Percentiles rank a stretch among this genome's conserved stretches.
These are phyloP conservation scores for Megalurothrips usitatus DNA, from an alignment of 2,888 invertebrate species.

Conservation along the genomic window DNA sequence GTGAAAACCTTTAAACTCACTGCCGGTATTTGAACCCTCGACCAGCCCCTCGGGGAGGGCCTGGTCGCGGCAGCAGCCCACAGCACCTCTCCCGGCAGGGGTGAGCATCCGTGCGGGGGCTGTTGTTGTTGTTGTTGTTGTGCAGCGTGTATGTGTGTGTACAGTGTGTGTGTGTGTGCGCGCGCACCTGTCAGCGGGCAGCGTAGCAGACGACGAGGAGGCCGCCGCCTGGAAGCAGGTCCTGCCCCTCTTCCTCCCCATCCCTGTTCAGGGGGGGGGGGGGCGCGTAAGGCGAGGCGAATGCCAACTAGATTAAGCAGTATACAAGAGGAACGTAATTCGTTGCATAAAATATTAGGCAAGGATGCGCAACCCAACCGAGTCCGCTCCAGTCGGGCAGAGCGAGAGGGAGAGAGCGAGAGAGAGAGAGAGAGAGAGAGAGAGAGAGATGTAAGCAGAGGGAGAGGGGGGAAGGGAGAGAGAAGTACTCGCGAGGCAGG, in stretches of 20 bases:
- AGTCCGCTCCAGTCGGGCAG: background rate
- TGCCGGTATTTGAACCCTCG: too few species aligned
- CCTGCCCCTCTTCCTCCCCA: background rate
- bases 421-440: too few species aligned
- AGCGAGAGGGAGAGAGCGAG: background rate
- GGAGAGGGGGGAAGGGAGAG: background rate
- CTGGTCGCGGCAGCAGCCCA: too few species aligned
- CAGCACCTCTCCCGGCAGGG: too few species aligned
- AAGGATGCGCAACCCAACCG: slow-evolving; percentile 12
- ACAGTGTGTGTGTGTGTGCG: too few species aligned
- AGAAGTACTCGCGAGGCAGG: background rate
- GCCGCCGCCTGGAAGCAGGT: background rate
- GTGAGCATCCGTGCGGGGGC: too few species aligned
- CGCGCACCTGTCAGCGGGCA: background rate
- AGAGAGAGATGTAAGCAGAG: too few species aligned
- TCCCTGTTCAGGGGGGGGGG: background rate
- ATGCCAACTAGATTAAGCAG: slow-evolving; percentile 26
- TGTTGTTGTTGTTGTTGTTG: too few species aligned
- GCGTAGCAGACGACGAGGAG: background rate
- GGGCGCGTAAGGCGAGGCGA: background rate
- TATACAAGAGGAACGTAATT: slow-evolving; percentile 26
- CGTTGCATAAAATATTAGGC: slow-evolving; percentile 23
- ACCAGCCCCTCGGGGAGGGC: too few species aligned
- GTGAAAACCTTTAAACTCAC: too few species aligned
- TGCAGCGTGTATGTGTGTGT: too few species aligned